Evolutionary conservation across 2,113 vertebrate species (phyloP), one percentile per base, ranked within the genome.

Genomic region (Cromileptes altivelis): DNA sequence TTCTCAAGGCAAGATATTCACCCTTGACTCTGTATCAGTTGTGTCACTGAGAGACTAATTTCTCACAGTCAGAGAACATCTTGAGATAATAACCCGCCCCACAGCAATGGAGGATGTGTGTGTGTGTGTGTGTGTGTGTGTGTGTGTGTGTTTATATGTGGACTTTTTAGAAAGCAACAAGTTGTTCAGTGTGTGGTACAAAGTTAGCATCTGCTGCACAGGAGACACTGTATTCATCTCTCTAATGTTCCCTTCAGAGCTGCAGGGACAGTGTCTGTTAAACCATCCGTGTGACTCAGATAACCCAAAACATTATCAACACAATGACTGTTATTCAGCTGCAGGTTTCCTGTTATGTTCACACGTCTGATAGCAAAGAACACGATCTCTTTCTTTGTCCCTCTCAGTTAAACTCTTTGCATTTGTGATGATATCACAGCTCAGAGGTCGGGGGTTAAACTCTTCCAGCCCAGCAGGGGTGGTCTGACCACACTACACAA

Each of bases 201-300:
- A 18, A 61, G 23, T 76, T n/a, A 56, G 47, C 18, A 72, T 81
- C 17, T 70, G 57, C 55, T 49, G 57, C 23, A 6, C 86, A 70
- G 49, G 42, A 58, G 74, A 63, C 2, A 25, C 30, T 60, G 6
- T 11, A 21, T 67, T 75, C n/a, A 72, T 74, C 17, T 65, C 52
- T 58, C 25, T 4, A 23, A 42, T 61, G 37, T 55, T 75, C 13
- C 47, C n/a, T 37, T n/a, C 58, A 64, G 63, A 68, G 69, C 78
- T 70, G 77, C 42, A 57, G 62, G 27, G 40, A 63, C 75, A 15
- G 25, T 50, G 50, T 40, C 37, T 71, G 63, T 19, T 56, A 5
- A 73, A 30, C 47, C 27, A 37, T 69, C 37, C 45, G 21, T 47
- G 81, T 86, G 85, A 93, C 73, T 91, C 90, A 86, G 73, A 80